Percentiles rank a stretch among this genome's conserved stretches.
Conservation (phyloP, 1,140 invertebrate species). For the Cydia fagiglandana region DNA sequence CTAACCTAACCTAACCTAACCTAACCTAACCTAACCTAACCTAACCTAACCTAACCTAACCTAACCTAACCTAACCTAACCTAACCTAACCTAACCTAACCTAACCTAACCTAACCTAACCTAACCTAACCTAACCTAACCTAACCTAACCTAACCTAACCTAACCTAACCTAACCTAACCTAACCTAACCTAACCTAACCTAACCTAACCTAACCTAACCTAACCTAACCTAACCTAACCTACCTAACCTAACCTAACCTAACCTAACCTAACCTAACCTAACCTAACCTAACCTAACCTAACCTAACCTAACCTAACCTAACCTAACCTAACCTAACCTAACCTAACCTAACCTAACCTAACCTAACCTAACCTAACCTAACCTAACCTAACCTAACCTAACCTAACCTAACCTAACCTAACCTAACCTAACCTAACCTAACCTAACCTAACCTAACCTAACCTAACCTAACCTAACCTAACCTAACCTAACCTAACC, state of each 20-base stretch:
- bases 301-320: too few species aligned
- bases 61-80: constrained; percentile 32
- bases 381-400: background rate
- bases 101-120: constrained; percentile 23
- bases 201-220: too few species aligned
- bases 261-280: too few species aligned
- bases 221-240: too few species aligned
- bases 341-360: too few species aligned
- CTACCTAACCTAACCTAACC: background rate
- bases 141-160: constrained; percentile 3
- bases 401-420: background rate
- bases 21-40: constrained; percentile 31
- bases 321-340: too few species aligned
- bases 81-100: constrained; percentile 33
- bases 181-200: too few species aligned
- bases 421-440: background rate
- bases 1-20: constrained; percentile 16
- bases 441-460: constrained; percentile 15
- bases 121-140: background rate
- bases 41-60: constrained; percentile 32
- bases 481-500: too few species aligned
- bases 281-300: too few species aligned
- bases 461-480: background rate
- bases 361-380: too few species aligned
- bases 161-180: background rate